Conservation (phyloP, 2,113 vertebrate genomes). For the Bufo gargarizans region DNA sequence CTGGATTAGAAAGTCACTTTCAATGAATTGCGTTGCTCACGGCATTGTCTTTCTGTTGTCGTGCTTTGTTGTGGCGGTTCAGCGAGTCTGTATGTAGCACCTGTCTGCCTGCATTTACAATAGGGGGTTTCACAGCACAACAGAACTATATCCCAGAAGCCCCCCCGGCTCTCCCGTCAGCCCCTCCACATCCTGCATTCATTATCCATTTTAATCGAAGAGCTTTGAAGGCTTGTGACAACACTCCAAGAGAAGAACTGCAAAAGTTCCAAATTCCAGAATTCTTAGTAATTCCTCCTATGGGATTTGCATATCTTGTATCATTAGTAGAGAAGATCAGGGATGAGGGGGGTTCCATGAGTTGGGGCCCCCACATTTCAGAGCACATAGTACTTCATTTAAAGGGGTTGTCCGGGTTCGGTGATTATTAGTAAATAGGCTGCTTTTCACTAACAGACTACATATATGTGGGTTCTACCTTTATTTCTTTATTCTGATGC, state of each 20-base stretch:
- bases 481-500: no score
- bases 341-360: background rate
- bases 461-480: no score
- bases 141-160: background rate
- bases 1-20: constrained; percentile 6
- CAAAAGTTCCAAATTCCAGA: background rate
- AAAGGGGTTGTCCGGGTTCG: no score
- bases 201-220: constrained; percentile 16
- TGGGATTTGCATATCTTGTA: background rate
- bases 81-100: constrained; percentile 6
- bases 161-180: constrained; percentile 37
- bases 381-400: background rate
- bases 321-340: background rate
- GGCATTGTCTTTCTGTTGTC: constrained; percentile 3
- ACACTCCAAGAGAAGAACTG: background rate
- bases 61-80: constrained; percentile 14
- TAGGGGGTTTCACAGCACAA: constrained; percentile 9
- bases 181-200: background rate
- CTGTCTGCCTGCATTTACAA: constrained; percentile 35
- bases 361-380: background rate
- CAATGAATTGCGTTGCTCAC: background rate
- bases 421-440: no score
- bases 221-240: constrained; percentile 10
- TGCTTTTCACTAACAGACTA: no score
- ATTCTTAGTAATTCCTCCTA: background rate